Percentiles rank a stretch among this genome's conserved stretches.
Evolutionary conservation across 2,113 vertebrate genomes (phyloP).

Genomic region (Gallinago undulata): DNA sequence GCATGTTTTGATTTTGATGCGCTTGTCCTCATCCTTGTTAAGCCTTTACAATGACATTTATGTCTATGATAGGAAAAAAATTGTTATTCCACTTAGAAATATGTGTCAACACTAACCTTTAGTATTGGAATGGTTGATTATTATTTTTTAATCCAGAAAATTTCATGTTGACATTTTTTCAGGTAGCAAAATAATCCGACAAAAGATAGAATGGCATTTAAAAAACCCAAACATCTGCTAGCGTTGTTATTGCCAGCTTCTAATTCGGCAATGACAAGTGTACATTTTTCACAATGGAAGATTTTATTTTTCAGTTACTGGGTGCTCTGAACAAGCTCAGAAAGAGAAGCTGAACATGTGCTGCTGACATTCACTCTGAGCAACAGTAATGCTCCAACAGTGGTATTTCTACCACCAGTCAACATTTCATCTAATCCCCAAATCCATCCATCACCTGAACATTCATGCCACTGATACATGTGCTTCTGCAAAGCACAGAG

Average conservation of each 20-base stretch:
- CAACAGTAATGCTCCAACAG: background rate
- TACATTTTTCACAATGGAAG: background rate
- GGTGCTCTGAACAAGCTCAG: background rate
- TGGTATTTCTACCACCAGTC: background rate
- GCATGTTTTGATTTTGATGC: background rate
- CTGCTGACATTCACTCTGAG: background rate
- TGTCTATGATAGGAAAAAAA: background rate
- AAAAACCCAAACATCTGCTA: background rate
- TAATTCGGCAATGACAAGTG: background rate
- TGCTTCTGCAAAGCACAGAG: background rate
- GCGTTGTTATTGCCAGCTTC: background rate
- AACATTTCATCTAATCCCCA: background rate
- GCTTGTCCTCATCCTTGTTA: background rate
- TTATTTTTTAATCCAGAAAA: background rate
- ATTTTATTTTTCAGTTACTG: background rate
- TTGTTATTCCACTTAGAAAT: background rate
- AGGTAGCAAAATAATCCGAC: background rate
- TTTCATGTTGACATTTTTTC: background rate
- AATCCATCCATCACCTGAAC: background rate
- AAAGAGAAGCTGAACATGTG: background rate
- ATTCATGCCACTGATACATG: background rate
- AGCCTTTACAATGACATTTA: background rate
- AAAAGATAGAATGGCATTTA: background rate
- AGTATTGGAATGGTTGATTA: background rate
- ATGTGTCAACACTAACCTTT: background rate